These are phyloP conservation scores for Chironex yamaguchii DNA, from an alignment of 30 jellyfish, hydroid and myxozoan species.

Conservation along the genomic window DNA sequence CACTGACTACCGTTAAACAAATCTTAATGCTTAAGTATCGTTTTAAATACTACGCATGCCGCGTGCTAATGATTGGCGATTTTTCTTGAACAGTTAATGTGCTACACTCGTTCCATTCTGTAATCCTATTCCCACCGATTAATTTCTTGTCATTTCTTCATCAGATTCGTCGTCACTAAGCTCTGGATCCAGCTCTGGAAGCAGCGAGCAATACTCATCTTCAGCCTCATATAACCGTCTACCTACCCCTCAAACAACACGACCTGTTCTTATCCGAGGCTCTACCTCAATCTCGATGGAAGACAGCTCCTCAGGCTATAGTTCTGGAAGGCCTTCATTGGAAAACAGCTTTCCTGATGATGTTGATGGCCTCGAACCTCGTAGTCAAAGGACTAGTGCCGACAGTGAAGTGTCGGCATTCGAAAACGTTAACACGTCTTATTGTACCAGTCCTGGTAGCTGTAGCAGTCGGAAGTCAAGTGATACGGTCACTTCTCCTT, in stretches of 20 bases:
- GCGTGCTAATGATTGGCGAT: too few species aligned
- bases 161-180: conserved; percentile 12
- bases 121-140: neutral
- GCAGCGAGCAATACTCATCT: too few species aligned
- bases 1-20: too few species aligned
- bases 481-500: neutral
- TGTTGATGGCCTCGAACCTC: neutral
- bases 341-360: neutral
- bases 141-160: neutral
- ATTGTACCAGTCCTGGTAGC: neutral
- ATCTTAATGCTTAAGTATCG: too few species aligned
- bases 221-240: neutral
- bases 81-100: too few species aligned
- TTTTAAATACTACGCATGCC: too few species aligned
- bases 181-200: conserved; percentile 3
- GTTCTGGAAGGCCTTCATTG: neutral
- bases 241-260: neutral
- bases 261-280: neutral
- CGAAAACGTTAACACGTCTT: neutral
- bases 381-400: neutral
- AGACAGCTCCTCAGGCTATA: neutral
- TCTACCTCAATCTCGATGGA: neutral
- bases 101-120: too few species aligned
- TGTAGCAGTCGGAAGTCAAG: neutral
- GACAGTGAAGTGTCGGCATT: neutral